These are phyloP conservation scores for Picus viridis DNA, from an alignment of 2,797 vertebrate species.

Conservation along the genomic window DNA sequence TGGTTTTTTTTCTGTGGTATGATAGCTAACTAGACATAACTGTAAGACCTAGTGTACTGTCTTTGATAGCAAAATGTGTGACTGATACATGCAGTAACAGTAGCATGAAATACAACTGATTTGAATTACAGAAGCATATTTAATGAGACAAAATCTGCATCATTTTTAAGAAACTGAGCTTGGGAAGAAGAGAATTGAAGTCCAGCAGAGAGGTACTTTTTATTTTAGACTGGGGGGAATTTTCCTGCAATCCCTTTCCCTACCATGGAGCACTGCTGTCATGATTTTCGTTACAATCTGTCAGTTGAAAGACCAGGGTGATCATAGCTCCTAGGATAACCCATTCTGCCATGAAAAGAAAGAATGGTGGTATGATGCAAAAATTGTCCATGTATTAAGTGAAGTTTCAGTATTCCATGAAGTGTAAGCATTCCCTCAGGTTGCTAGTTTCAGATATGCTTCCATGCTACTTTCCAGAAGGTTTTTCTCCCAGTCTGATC, in stretches of 20 bases:
- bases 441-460: neutral
- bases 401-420: neutral
- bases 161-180: neutral
- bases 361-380: neutral
- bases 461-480: neutral
- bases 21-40: constrained; percentile 2
- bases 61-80: neutral
- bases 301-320: neutral
- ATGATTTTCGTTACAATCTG: neutral
- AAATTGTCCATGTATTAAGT: neutral
- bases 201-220: neutral
- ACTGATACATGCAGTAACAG: neutral
- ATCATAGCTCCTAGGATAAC: neutral
- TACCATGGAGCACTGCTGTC: neutral
- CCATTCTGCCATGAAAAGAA: neutral
- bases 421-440: neutral
- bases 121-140: neutral
- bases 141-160: neutral
- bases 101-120: neutral
- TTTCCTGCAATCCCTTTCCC: neutral
- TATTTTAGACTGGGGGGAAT: neutral
- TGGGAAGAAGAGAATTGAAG: neutral
- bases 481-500: neutral
- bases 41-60: neutral
- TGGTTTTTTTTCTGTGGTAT: neutral